Percentiles rank a stretch among this genome's conserved stretches.
These are phyloP conservation scores for Acrocephalus kingi DNA, from an alignment of 2,113 vertebrate genomes.

Conservation along the genomic window DNA sequence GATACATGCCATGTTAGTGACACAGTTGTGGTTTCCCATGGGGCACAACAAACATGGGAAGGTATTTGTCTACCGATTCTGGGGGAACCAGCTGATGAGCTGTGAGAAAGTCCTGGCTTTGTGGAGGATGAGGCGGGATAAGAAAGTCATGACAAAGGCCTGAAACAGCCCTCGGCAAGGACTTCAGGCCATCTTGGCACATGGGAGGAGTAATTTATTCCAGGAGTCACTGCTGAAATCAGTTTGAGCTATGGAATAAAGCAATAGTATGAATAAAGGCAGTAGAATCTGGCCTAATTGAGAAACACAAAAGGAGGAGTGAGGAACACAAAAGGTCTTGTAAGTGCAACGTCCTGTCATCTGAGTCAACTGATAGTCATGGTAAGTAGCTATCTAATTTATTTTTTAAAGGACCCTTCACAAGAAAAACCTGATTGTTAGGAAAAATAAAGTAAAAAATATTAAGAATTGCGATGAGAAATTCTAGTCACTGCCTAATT, in stretches of 20 bases:
- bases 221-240: slow-evolving; percentile 10
- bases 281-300: slow-evolving; percentile 18
- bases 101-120: slow-evolving; percentile 19
- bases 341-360: background rate
- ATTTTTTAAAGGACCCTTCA: background rate
- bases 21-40: background rate
- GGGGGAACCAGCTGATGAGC: background rate
- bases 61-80: background rate
- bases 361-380: slow-evolving; percentile 27
- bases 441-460: background rate
- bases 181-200: slow-evolving; percentile 13
- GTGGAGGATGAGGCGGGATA: background rate
- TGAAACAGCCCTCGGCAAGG: background rate
- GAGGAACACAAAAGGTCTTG: background rate
- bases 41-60: background rate
- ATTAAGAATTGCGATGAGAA: slow-evolving; percentile 21
- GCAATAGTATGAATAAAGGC: background rate
- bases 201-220: background rate
- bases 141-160: slow-evolving; percentile 7
- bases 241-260: background rate
- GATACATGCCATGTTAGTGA: fast-evolving
- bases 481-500: slow-evolving; percentile 22
- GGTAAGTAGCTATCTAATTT: slow-evolving; percentile 3
- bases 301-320: slow-evolving; percentile 3
- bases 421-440: background rate